These are phyloP conservation scores for Coregonus suidteri DNA, from an alignment of 2,797 vertebrate genomes.

Conservation along the genomic window DNA sequence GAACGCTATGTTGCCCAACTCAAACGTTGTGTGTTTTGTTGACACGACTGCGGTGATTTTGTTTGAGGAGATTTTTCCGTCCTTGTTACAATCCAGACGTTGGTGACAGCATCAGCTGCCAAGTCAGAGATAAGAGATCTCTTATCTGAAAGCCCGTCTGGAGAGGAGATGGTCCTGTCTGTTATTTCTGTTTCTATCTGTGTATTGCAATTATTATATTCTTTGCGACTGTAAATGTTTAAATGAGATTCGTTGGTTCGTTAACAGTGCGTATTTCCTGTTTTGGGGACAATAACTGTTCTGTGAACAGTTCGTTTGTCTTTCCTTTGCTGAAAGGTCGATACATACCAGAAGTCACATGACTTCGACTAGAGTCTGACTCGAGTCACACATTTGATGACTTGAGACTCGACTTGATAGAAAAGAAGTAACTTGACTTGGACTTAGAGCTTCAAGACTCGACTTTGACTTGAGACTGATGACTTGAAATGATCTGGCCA, in stretches of 20 bases:
- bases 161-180: background rate
- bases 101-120: conserved; percentile 43
- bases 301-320: too few species aligned
- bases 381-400: too few species aligned
- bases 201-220: background rate
- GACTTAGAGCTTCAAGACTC: too few species aligned
- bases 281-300: background rate
- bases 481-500: too few species aligned
- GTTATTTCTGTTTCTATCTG: background rate
- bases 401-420: too few species aligned
- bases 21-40: background rate
- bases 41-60: conserved; percentile 25
- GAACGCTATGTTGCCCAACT: background rate
- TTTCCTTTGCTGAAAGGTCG: too few species aligned
- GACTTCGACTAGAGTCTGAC: too few species aligned
- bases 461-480: too few species aligned
- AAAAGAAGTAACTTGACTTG: too few species aligned
- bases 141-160: conserved; percentile 18
- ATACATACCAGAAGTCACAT: too few species aligned
- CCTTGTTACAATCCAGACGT: conserved; percentile 50
- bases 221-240: background rate
- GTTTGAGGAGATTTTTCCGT: conserved; percentile 25
- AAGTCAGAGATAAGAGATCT: conserved; percentile 34
- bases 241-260: background rate
- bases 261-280: background rate